Base-by-base conservation (phyloP, 2,113 vertebrate genomes). In the Colossoma macropomum region DNA sequence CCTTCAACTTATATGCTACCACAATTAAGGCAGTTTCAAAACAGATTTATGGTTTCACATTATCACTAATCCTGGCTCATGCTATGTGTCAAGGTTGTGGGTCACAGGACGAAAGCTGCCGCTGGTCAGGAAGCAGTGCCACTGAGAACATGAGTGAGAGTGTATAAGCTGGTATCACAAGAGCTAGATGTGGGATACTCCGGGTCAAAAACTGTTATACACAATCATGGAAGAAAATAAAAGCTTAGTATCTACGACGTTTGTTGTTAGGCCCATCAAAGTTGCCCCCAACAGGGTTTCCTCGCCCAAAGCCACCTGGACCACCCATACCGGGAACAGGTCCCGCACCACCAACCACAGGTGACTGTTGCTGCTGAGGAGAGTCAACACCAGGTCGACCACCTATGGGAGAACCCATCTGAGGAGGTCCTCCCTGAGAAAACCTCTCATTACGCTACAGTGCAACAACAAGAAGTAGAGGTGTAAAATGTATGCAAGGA, bases 211-310 rank as follows among this genome's bases (percentile, higher is more conserved):
- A 81, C 6, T 1, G 19, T 11, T 54, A 48, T 45, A 25, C 34
- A 73, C 34, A 59, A 78, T 82, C 28, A 69, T 25, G 7, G 63
- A 32, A 62, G 21, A 52, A 70, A 56, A 54, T 71, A 89, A 84
- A 83, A 80, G 89, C 13, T 95, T 92, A 99, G 85, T 96, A 99
- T 95, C 97, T 96, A 89, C 96, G 96, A 28, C 97, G 97, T 84
- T 99, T 99, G 94, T 95, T 98, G 93, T 97, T 98, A 88, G 97
- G 96, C 85, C 96, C 97, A 87, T 99, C 98, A 93, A 98, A 98
- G 92, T 92, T 95, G 73, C 95, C 94, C 90, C 94, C 91, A 28
- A 87, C 95, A 90, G 96, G 97, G 86, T 92, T 96, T 90, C 96
- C 96, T 94, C 96, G 94, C 89, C 95, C 96, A 94, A 97, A 99